A percentile compares a stretch with the other conserved stretches of the same genome.
These are phyloP conservation scores for Procapra przewalskii DNA, from an alignment of 2,113 vertebrate genomes.

Conservation along the genomic window DNA sequence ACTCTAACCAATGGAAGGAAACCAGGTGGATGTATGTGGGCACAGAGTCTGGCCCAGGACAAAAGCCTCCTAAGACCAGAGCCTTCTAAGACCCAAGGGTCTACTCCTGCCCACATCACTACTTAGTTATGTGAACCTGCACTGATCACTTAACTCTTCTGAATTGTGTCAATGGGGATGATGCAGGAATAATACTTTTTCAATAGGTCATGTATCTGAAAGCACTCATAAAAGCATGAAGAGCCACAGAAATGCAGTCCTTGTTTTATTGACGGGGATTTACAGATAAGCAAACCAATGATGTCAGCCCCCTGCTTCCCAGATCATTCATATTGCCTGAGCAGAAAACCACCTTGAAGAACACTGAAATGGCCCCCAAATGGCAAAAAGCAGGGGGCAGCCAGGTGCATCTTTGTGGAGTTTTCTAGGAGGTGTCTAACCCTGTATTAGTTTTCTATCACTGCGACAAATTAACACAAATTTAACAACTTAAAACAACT, in stretches of 20 bases:
- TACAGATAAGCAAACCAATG: rapidly evolving
- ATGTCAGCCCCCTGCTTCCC: no score
- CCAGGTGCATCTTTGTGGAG: neutral
- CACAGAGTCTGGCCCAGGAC: neutral
- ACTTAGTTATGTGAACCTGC: neutral
- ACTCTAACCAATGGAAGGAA: neutral
- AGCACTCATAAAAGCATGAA: neutral
- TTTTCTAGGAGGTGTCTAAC: neutral
- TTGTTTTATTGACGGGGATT: rapidly evolving
- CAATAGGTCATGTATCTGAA: neutral
- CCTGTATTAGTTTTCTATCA: neutral
- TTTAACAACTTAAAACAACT: neutral
- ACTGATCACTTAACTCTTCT: neutral
- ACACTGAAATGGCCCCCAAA: neutral
- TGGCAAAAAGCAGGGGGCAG: neutral
- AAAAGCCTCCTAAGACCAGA: neutral
- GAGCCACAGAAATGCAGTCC: neutral
- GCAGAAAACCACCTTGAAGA: neutral
- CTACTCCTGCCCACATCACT: neutral
- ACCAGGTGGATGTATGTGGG: neutral
- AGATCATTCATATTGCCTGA: neutral
- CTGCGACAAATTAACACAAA: neutral
- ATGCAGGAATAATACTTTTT: neutral
- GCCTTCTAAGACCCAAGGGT: neutral
- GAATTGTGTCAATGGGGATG: neutral